These are phyloP conservation scores for Ochlodes sylvanus DNA, from an alignment of 2,888 invertebrate genomes.

Conservation along the genomic window DNA sequence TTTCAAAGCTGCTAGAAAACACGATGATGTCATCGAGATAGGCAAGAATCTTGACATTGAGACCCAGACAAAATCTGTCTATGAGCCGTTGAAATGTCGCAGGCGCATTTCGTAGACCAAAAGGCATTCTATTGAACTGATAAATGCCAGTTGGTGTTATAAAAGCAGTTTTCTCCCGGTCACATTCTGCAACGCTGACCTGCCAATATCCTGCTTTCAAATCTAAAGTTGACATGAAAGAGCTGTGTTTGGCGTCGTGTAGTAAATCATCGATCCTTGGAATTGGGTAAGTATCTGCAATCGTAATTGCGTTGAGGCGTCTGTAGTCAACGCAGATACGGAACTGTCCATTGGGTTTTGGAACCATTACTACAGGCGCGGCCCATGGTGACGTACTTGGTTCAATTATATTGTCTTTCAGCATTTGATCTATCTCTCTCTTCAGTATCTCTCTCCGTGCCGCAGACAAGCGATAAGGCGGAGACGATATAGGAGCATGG, in stretches of 20 bases:
- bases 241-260: conserved; percentile 50
- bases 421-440: conserved; percentile 50
- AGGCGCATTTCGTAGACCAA: conserved; percentile 51
- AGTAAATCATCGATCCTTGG: conserved; percentile 62
- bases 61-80: conserved; percentile 45
- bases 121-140: conserved; percentile 47
- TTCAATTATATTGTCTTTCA: conserved; percentile 55
- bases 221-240: conserved; percentile 56
- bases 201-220: conserved; percentile 59
- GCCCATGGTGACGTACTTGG: conserved; percentile 60
- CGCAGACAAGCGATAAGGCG: conserved; percentile 41
- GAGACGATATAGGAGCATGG: conserved; percentile 43
- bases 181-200: conserved; percentile 43
- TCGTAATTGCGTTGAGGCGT: conserved; percentile 43
- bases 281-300: conserved; percentile 53
- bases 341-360: conserved; percentile 51
- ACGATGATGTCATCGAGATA: background rate
- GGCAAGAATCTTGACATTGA: conserved; percentile 36
- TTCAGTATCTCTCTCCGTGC: conserved; percentile 41
- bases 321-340: conserved; percentile 59
- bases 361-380: conserved; percentile 55
- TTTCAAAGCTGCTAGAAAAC: conserved; percentile 40
- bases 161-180: conserved; percentile 50
- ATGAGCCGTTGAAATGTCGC: conserved; percentile 47
- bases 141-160: conserved; percentile 47